A percentile compares a stretch with the other conserved stretches of the same genome.
phyloP scores from a whole-genome alignment of 2,797 vertebrate species.

The Acanthis flammea region DNA sequence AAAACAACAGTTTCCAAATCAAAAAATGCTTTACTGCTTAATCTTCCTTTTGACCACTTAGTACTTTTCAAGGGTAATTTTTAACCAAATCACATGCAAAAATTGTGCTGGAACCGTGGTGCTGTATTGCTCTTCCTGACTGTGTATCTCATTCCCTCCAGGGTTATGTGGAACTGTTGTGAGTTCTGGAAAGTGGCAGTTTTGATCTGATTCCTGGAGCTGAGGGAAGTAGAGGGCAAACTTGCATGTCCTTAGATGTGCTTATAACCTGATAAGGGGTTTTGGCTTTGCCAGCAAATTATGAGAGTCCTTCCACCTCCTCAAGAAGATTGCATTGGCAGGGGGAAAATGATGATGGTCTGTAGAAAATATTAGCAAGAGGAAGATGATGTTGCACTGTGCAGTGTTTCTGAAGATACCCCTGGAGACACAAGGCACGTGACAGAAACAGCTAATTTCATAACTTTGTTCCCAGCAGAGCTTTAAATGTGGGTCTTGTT shows the following conservation, averaged over 20 bases:
- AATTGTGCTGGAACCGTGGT: background rate
- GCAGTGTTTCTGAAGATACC: background rate
- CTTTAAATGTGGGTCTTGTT: background rate
- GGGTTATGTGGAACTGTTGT: background rate
- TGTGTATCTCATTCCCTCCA: accelerated
- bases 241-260: background rate
- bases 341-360: background rate
- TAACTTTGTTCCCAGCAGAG: background rate
- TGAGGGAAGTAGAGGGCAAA: background rate
- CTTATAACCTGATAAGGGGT: background rate
- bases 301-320: background rate
- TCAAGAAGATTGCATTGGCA: background rate
- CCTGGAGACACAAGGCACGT: background rate
- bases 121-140: background rate
- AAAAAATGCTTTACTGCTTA: background rate
- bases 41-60: background rate
- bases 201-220: background rate
- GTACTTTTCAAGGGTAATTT: background rate
- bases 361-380: background rate
- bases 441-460: background rate
- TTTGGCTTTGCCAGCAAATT: background rate
- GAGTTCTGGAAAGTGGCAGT: background rate
- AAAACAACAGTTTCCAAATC: background rate
- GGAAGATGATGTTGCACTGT: background rate
- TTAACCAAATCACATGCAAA: background rate